phyloP scores from a whole-genome alignment of 35 echinoderm and acorn worm species.

The Lytechinus variegatus region DNA sequence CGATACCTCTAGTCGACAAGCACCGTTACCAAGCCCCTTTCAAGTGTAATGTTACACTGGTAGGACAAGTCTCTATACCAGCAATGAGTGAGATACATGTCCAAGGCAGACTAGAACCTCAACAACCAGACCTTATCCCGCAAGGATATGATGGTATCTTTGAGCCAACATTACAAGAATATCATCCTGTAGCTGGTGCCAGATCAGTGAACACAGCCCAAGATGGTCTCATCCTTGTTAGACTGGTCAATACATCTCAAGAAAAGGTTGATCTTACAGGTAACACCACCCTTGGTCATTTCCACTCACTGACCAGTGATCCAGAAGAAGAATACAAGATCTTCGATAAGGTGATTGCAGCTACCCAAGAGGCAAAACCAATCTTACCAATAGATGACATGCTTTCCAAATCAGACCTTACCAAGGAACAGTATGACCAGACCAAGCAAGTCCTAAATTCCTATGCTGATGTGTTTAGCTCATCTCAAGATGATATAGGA shows the following conservation, averaged over 20 bases:
- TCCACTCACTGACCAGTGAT: slow-evolving; percentile 21
- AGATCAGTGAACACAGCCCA: slow-evolving; percentile 3
- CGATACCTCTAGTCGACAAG: neutral
- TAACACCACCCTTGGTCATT: slow-evolving; percentile 26
- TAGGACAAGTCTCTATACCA: slow-evolving; percentile 3
- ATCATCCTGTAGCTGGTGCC: slow-evolving; percentile 12
- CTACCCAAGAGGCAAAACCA: neutral
- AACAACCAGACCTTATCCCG: slow-evolving; percentile 22
- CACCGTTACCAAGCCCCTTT: slow-evolving; percentile 4
- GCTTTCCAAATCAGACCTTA: neutral
- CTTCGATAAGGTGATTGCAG: neutral
- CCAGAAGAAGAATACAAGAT: neutral
- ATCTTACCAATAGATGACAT: neutral
- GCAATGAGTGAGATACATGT: slow-evolving; percentile 29
- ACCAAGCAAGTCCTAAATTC: slow-evolving; percentile 17
- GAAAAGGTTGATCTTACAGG: neutral
- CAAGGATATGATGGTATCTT: slow-evolving; percentile 32
- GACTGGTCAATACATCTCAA: slow-evolving; percentile 27
- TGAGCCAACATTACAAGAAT: slow-evolving; percentile 29
- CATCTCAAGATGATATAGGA: slow-evolving; percentile 16
- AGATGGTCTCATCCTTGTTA: slow-evolving; percentile 33
- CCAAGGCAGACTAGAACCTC: slow-evolving; percentile 25
- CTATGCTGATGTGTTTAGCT: slow-evolving; percentile 28
- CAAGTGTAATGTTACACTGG: slow-evolving; percentile 37
- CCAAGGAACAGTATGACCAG: slow-evolving; percentile 17